A percentile compares a stretch with the other conserved stretches of the same genome.
Evolutionary conservation across 1,140 invertebrate genomes (phyloP).

Genomic region (Riptortus pedestris): DNA sequence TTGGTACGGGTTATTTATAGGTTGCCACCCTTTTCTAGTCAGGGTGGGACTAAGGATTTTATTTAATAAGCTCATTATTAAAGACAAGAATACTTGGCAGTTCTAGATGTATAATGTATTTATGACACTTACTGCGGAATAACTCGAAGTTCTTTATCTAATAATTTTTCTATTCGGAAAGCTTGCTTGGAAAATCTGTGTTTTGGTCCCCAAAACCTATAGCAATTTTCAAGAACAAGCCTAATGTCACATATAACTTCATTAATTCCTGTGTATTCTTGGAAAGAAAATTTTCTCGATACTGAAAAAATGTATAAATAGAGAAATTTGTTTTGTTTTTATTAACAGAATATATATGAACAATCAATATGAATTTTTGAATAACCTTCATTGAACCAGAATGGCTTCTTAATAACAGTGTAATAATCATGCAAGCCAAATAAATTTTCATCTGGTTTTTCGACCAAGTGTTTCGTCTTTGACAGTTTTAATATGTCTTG

Average conservation of each 20-base stretch:
- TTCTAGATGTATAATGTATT: no score
- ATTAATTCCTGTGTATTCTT: constrained; percentile 39
- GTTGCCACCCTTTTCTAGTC: no score
- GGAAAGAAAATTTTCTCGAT: constrained; percentile 38
- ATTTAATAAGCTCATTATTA: no score
- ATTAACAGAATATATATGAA: no score
- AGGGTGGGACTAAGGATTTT: no score
- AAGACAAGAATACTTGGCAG: no score
- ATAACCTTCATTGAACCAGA: constrained; percentile 29
- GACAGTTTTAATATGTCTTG: constrained; percentile 21
- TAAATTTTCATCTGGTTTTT: constrained; percentile 22
- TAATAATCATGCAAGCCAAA: constrained; percentile 29
- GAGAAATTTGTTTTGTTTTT: not conserved
- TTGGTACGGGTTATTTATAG: no score
- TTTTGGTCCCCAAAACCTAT: constrained; percentile 42
- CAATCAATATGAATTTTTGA: not conserved
- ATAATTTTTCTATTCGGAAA: constrained; percentile 40
- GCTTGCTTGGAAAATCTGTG: constrained; percentile 41
- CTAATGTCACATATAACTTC: constrained; percentile 42
- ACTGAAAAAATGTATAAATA: constrained; percentile 35
- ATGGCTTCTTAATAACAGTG: constrained; percentile 28
- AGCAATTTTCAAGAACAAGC: constrained; percentile 45
- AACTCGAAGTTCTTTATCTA: constrained; percentile 39
- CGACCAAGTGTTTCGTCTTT: constrained; percentile 22
- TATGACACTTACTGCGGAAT: constrained; percentile 38